Base-by-base conservation (phyloP, 2,888 invertebrate genomes). In the Calameuta filiformis region DNA sequence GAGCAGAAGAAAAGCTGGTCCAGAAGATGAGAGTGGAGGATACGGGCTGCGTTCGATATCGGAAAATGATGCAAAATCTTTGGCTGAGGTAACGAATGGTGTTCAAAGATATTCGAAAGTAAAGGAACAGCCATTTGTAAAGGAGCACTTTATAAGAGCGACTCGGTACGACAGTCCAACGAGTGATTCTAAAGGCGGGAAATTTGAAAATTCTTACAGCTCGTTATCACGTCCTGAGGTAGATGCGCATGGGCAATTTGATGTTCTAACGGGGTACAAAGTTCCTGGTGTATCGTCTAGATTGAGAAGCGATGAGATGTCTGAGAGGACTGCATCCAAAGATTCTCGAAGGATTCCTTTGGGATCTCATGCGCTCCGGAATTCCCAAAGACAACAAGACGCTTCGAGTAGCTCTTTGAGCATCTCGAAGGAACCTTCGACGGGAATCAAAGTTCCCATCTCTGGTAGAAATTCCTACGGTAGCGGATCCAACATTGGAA, bases 11-110 rank as follows among this genome's bases (percentile, higher is more conserved):
- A 76, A 12, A 40, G 73, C 56, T 71, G 73, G n/a, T 68, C 37
- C 56, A 73, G 69, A 15, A 73, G 76, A 12, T 69, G 77, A 11
- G 74, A 12, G 12, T 40, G 73, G 15, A 76, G 68, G 35, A 68
- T 56, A 56, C 56, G 23, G 56, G 56, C 23, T 23, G 1, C 9
- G 23, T 23, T 56, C 23, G 23, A 23, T 56, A 56, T 56, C 23
- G 30, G 23, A 73, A 76, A 56, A n/a, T 15, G 23, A 35, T n/a
- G 12, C n/a, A 56, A 78, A 79, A 74, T 76, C 75, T 78, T 69
- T 12, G 12, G 56, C 68, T 37, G 73, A 77, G n/a, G 56, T 34
- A 35, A 30, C 35, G 35, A 76, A 71, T 69, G 30, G 6, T 30
- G 34, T 56, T 56, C 11, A 74, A 31, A 30, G 23, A 23, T 56